Percentiles rank a stretch among this genome's conserved stretches.
These are phyloP conservation scores for Sula dactylatra DNA, from an alignment of 2,113 vertebrate species.

Conservation along the genomic window DNA sequence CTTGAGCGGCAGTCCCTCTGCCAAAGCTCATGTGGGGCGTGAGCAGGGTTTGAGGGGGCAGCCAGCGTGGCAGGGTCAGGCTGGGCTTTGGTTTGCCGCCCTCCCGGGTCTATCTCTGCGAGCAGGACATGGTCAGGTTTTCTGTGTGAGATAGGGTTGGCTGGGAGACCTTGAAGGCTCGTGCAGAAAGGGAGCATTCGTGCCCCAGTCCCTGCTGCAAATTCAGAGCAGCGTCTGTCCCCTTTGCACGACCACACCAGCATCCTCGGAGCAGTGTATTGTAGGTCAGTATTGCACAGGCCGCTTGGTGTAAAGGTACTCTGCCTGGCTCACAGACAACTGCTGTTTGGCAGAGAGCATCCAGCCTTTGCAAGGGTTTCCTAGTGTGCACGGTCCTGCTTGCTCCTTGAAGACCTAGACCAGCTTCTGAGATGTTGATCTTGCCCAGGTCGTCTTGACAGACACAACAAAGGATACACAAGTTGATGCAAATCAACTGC, in stretches of 20 bases:
- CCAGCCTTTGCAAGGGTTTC: neutral
- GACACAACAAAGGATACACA: neutral
- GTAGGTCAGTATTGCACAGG: neutral
- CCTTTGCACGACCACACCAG: neutral
- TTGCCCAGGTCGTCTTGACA: neutral
- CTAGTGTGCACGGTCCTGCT: neutral
- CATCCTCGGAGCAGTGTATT: neutral
- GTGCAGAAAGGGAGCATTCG: neutral
- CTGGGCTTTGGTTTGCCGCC: neutral
- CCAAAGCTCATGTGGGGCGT: accelerated
- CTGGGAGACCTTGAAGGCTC: neutral
- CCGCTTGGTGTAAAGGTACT: neutral
- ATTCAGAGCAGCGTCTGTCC: neutral
- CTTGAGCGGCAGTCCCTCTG: accelerated
- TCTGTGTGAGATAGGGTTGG: neutral
- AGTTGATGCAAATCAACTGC: neutral
- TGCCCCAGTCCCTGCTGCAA: neutral
- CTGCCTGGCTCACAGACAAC: neutral
- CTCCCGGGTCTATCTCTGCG: accelerated
- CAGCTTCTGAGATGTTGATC: neutral
- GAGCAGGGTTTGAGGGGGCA: neutral
- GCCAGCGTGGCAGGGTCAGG: neutral
- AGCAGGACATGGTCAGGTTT: accelerated
- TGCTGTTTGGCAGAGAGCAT: neutral
- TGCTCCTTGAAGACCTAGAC: neutral